These are phyloP conservation scores for Delia radicum DNA, from an alignment of 1,140 invertebrate species.

Conservation along the genomic window DNA sequence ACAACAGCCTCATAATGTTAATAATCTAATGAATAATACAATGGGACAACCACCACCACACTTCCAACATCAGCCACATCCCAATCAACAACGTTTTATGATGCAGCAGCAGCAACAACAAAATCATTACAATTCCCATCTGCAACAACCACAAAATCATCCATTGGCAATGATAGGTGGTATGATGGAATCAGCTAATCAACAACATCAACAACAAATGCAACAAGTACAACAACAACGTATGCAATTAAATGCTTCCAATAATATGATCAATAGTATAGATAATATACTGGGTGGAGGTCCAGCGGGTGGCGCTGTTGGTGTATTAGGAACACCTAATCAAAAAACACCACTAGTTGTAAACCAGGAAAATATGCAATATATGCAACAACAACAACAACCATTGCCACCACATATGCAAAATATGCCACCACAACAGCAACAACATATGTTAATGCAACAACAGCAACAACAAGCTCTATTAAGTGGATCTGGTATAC, in stretches of 20 bases:
- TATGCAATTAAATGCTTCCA: neutral
- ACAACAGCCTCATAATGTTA: slow-evolving; percentile 11
- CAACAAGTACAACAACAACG: slow-evolving; percentile 30
- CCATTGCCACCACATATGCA: slow-evolving; percentile 21
- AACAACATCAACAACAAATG: slow-evolving; percentile 23
- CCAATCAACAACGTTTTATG: slow-evolving; percentile 13
- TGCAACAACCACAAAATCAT: slow-evolving; percentile 28
- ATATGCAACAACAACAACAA: slow-evolving; percentile 24
- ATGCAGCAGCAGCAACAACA: slow-evolving; percentile 28
- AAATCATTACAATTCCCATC: slow-evolving; percentile 23
- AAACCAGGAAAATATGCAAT: neutral
- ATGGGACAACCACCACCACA: slow-evolving; percentile 17
- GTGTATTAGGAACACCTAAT: neutral
- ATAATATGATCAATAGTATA: slow-evolving; percentile 26
- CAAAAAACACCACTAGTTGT: neutral
- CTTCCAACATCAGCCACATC: slow-evolving; percentile 7
- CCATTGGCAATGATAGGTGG: slow-evolving; percentile 48
- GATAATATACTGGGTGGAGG: slow-evolving; percentile 26
- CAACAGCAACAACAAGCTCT: slow-evolving; percentile 12
- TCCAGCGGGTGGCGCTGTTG: neutral
- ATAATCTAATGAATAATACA: slow-evolving; percentile 17
- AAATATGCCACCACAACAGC: neutral
- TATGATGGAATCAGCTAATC: slow-evolving; percentile 42
- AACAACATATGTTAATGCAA: slow-evolving; percentile 10
- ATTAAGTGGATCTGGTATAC: neutral